Conservation (phyloP, 2,113 vertebrate species). For the Austrofundulus limnaeus region DNA sequence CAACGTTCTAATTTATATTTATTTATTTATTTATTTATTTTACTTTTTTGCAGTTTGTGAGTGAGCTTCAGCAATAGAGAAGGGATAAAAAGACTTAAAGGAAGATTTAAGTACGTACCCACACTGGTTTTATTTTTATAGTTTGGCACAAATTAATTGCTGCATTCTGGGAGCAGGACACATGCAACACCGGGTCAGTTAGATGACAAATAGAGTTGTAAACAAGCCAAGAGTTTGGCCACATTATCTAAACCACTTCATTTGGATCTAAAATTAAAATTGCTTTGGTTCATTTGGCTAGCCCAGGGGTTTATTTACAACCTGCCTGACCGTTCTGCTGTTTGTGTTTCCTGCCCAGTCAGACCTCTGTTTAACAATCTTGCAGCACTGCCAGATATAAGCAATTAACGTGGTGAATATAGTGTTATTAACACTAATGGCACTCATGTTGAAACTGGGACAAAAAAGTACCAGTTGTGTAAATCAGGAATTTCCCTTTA, state of each 20-base stretch:
- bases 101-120: neutral
- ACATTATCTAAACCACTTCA: conserved; percentile 12
- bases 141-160: neutral
- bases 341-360: conserved; percentile 27
- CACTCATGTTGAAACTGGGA: neutral
- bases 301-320: conserved; percentile 41
- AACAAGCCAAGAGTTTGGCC: conserved; percentile 17
- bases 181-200: neutral
- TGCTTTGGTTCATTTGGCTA: conserved; percentile 16
- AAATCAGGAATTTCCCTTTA: conserved; percentile 4
- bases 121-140: neutral
- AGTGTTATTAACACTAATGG: conserved; percentile 20
- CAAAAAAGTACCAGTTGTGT: neutral
- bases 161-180: neutral
- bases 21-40: too few relatives aligned
- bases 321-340: conserved; percentile 31
- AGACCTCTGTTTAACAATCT: conserved; percentile 31
- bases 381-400: conserved; percentile 45
- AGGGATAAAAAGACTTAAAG: neutral
- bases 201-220: conserved; percentile 5
- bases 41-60: neutral
- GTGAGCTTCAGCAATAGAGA: neutral
- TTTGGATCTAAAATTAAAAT: conserved; percentile 13
- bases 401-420: conserved; percentile 41
- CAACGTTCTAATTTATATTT: too few relatives aligned